A percentile compares a stretch with the other conserved stretches of the same genome.
Evolutionary conservation across 2,113 vertebrate genomes (phyloP).

Genomic region (Rhineura floridana): DNA sequence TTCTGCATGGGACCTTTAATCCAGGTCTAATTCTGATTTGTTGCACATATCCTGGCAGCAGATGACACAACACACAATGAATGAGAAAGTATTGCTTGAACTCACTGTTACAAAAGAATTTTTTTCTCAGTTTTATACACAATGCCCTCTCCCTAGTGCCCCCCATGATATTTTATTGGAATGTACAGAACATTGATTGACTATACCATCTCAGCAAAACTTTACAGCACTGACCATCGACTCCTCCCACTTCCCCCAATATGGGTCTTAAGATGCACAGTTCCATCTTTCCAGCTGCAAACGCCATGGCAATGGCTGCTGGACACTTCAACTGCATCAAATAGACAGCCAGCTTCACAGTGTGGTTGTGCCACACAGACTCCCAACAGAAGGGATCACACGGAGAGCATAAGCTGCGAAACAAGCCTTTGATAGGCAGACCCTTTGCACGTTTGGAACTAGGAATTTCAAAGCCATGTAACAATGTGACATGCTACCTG

Average conservation of each 20-base stretch:
- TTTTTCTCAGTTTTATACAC: no score
- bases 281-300: not conserved
- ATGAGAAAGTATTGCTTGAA: not conserved
- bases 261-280: not conserved
- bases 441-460: not conserved
- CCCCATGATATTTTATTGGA: no score
- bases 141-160: no score
- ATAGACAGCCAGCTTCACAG: not conserved
- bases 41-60: not conserved
- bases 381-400: not conserved
- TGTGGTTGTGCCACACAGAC: not conserved
- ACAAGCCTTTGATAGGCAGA: not conserved
- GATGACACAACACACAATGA: not conserved
- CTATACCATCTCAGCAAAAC: no score
- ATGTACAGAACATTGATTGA: no score
- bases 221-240: accelerated
- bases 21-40: not conserved
- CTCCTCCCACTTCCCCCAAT: not conserved
- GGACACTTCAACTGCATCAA: not conserved
- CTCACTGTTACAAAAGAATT: no score
- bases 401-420: not conserved
- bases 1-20: not conserved
- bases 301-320: not conserved
- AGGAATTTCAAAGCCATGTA: not conserved
- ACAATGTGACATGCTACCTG: not conserved